Conservation (phyloP, 1,140 invertebrate genomes). For the Manduca sexta region DNA sequence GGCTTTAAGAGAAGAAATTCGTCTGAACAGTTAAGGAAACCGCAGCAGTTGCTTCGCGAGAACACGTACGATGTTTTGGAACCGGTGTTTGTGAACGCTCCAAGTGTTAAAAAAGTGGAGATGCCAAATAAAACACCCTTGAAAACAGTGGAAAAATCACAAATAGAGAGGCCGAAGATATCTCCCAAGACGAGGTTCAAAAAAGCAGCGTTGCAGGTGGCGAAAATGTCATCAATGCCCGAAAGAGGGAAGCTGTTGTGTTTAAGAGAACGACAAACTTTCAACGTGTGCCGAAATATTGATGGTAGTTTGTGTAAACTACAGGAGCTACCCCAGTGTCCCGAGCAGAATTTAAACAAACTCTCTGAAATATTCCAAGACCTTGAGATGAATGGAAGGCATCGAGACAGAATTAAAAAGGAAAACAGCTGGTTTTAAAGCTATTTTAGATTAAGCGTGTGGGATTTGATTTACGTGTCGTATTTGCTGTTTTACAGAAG, state of each 20-base stretch:
- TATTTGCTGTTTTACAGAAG: constrained; percentile 16
- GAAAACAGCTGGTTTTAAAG: constrained; percentile 66
- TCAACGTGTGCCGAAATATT: constrained; percentile 16
- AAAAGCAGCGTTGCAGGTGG: constrained; percentile 56
- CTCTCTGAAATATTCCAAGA: constrained; percentile 60
- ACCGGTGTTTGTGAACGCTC: constrained; percentile 43
- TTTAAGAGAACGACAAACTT: constrained; percentile 50
- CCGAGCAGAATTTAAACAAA: constrained; percentile 46
- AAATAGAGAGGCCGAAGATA: constrained; percentile 18
- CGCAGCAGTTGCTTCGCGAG: constrained; percentile 50
- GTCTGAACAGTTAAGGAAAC: constrained; percentile 27
- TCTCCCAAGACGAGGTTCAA: constrained; percentile 61
- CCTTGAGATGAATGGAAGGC: constrained; percentile 50
- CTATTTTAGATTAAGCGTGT: constrained; percentile 21
- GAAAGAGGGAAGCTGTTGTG: constrained; percentile 57
- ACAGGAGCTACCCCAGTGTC: constrained; percentile 44
- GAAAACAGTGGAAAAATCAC: constrained; percentile 3
- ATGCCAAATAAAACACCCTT: constrained; percentile 8
- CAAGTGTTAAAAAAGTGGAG: constrained; percentile 31
- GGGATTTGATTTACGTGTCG: constrained; percentile 13
- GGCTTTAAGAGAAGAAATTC: constrained; percentile 33
- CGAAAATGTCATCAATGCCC: constrained; percentile 47
- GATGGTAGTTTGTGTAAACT: constrained; percentile 34
- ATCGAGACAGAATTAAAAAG: constrained; percentile 56
- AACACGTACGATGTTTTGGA: constrained; percentile 65